Conservation (phyloP, 1,140 invertebrate species). For the Ylistrum balloti region DNA sequence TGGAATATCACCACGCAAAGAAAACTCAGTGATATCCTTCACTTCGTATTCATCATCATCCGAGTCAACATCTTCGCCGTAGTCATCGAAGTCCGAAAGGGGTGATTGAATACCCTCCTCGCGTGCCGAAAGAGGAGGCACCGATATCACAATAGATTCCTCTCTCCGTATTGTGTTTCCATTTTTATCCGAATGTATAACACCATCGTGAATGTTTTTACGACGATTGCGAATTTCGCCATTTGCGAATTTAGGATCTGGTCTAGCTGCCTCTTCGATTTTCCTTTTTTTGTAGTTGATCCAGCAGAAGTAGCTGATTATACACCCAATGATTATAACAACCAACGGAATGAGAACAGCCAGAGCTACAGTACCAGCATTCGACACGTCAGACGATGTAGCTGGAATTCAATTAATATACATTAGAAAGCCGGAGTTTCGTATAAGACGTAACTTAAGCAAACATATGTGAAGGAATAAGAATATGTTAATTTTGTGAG, state of each 20-base stretch:
- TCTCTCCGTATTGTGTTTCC: not conserved
- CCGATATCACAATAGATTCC: not conserved
- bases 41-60: conserved; percentile 9
- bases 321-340: conserved; percentile 7
- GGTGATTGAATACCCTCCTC: not conserved
- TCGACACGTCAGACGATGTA: not conserved
- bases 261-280: conserved; percentile 16
- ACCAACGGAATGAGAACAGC: conserved; percentile 25
- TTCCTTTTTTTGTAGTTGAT: conserved; percentile 46
- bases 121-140: not conserved
- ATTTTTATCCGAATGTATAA: not conserved
- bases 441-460: too few species aligned
- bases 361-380: not conserved
- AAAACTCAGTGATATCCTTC: conserved; percentile 5
- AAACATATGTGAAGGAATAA: too few species aligned
- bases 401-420: too few species aligned
- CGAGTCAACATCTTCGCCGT: not conserved
- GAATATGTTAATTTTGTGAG: too few species aligned
- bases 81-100: not conserved
- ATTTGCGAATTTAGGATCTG: conserved; percentile 51
- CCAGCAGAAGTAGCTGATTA: conserved; percentile 20
- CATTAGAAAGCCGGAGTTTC: too few species aligned
- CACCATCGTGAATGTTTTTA: conserved; percentile 44
- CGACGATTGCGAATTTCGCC: conserved; percentile 51
- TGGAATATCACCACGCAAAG: not conserved